Evolutionary conservation across 1,140 invertebrate genomes (phyloP).

Genomic region (Micrasema minimum): DNA sequence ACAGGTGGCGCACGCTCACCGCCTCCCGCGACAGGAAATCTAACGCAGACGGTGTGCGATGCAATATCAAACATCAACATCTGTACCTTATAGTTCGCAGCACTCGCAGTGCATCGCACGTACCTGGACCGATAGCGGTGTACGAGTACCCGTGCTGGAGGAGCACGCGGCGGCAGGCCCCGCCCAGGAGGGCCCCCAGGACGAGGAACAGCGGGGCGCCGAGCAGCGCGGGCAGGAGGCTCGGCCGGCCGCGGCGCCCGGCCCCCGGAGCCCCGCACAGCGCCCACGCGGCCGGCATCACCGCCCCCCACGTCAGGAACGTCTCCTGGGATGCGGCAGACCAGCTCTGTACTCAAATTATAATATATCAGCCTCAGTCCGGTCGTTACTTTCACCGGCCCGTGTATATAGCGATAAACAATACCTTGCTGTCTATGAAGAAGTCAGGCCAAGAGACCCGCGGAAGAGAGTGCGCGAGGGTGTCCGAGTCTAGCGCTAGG

Average conservation of each 20-base stretch:
- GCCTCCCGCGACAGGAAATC: slow-evolving; percentile 20
- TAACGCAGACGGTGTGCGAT: too few species aligned
- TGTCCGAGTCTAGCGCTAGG: slow-evolving; percentile 75
- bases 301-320: slow-evolving; percentile 89
- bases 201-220: slow-evolving; percentile 81
- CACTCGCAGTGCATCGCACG: too few species aligned
- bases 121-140: slow-evolving; percentile 70
- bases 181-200: slow-evolving; percentile 80
- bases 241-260: slow-evolving; percentile 77
- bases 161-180: slow-evolving; percentile 82
- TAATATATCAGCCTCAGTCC: background rate
- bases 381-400: background rate
- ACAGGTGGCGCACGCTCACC: slow-evolving; percentile 68
- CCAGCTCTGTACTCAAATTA: slow-evolving; percentile 78
- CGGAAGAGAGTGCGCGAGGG: slow-evolving; percentile 69
- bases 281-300: slow-evolving; percentile 86
- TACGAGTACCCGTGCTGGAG: slow-evolving; percentile 78
- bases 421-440: slow-evolving; percentile 80
- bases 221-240: slow-evolving; percentile 75
- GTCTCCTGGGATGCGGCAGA: slow-evolving; percentile 87
- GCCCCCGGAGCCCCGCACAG: slow-evolving; percentile 84
- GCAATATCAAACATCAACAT: too few species aligned
- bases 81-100: too few species aligned
- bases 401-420: too few species aligned
- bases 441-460: slow-evolving; percentile 85